Base-by-base conservation (phyloP, 2,888 invertebrate species). In the Syrphus vitripennis region DNA sequence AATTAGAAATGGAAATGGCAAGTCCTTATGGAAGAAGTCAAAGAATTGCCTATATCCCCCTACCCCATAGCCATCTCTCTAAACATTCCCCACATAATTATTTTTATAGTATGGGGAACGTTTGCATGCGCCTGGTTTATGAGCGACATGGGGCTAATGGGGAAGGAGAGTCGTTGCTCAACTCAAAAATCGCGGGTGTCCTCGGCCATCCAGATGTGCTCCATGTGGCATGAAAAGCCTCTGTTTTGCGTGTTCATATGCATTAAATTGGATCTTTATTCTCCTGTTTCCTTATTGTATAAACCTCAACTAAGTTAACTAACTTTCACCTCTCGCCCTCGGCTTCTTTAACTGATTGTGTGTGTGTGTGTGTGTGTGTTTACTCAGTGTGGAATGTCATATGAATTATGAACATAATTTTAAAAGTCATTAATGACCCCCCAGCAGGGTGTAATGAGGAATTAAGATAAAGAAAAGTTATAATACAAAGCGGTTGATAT, bases 401-500 rank as follows among this genome's bases (percentile, higher is more conserved):
- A 84, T 84, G 84, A 84, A 61, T 81, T 81, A 81, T 84, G 80
- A 31, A 76, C 59, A 84, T 84, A 76, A 81, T 76, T 84, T 76
- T 72, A 72, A 84, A 84, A 71, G 84, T 29, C 84, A 59, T 80
- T 84, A 76, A 80, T 84, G 80, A 72, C 84, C 79, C 53, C 9
- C 19, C 65, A 57, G 75, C 59, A 59, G 70, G 75, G 70, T 71
- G 70, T 71, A 79, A 84, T 79, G 75, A 76, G 72, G 76, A 55
- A 45, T 84, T 84, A 69, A 84, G 84, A 84, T 84, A 83, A 83
- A 75, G 42, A 74, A 50, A 45, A 55, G 48, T 37, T 77, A 82
- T 37, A 67, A 70, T 69, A 76, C 74, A 61, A 74, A 81, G 71
- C 59, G 71, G 34, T 67, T 65, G 82, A 72, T n/a, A n/a, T 76